These are phyloP conservation scores for Neoitamus cyanurus DNA, from an alignment of 2,888 invertebrate genomes.

Conservation along the genomic window DNA sequence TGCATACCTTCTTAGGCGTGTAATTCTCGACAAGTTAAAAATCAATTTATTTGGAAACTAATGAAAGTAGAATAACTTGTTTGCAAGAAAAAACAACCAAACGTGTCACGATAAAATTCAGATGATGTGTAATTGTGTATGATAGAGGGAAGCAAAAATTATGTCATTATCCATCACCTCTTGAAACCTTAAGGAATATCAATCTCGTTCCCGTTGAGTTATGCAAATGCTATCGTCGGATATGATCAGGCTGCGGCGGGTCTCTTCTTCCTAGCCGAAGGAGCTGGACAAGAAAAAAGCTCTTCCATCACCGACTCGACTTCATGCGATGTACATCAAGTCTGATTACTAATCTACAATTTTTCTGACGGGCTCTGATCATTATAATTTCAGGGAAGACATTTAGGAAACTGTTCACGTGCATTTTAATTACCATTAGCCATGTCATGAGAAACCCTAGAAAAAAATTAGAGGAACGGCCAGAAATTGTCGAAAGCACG, in stretches of 20 bases:
- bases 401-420: conserved; percentile 40
- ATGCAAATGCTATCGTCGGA: not conserved
- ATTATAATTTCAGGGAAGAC: conserved; percentile 39
- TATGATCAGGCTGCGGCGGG: not conserved
- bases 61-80: not conserved
- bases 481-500: conserved; percentile 17
- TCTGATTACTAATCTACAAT: conserved; percentile 18
- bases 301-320: not conserved
- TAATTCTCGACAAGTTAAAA: not conserved
- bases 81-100: not conserved
- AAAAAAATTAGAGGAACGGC: not conserved
- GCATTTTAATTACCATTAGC: conserved; percentile 43
- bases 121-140: not conserved
- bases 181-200: not conserved
- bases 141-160: not conserved
- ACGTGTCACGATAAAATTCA: not conserved
- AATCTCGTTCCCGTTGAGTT: not conserved
- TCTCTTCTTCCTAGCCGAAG: not conserved
- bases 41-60: not conserved
- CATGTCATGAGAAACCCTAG: conserved; percentile 38
- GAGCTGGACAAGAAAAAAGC: not conserved
- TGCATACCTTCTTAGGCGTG: not conserved
- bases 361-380: conserved; percentile 19
- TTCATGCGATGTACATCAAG: not conserved
- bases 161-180: not conserved